Conservation (phyloP, 2,888 invertebrate species). For the Pollenia amentaria region DNA sequence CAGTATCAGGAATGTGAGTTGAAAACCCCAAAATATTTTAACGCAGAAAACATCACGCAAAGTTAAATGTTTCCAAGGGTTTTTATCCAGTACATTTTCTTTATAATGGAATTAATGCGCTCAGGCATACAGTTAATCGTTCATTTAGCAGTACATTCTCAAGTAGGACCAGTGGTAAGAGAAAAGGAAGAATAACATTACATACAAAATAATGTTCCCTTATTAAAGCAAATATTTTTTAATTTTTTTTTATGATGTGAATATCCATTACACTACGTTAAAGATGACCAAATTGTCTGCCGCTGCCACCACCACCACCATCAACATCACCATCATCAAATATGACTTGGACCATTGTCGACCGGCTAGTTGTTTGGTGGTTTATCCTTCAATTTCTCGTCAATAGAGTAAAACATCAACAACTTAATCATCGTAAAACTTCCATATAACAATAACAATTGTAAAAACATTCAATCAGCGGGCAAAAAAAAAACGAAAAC, state of each 20-base stretch:
- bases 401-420: conserved; percentile 67
- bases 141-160: conserved; percentile 25
- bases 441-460: conserved; percentile 77
- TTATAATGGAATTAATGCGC: conserved; percentile 38
- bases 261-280: conserved; percentile 74
- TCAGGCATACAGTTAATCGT: conserved; percentile 54
- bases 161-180: not conserved
- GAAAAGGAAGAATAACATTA: conserved; percentile 65
- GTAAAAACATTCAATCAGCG: conserved; percentile 83
- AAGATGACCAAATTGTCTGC: conserved; percentile 68
- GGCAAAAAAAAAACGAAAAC: conserved; percentile 76
- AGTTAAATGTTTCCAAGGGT: conserved; percentile 52
- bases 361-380: conserved; percentile 29
- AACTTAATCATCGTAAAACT: conserved; percentile 60
- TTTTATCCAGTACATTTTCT: conserved; percentile 8
- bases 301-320: conserved; percentile 47
- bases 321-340: conserved; percentile 7
- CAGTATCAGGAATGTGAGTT: not conserved
- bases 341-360: conserved; percentile 5
- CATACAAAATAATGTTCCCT: conserved; percentile 34
- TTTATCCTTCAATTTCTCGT: conserved; percentile 59
- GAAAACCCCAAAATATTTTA: conserved; percentile 37
- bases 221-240: conserved; percentile 49
- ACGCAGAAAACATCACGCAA: conserved; percentile 32
- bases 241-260: conserved; percentile 30